Evolutionary conservation across 1,140 invertebrate species (phyloP), one percentile per base, ranked within the genome.

Genomic region (Micrasema longulum): DNA sequence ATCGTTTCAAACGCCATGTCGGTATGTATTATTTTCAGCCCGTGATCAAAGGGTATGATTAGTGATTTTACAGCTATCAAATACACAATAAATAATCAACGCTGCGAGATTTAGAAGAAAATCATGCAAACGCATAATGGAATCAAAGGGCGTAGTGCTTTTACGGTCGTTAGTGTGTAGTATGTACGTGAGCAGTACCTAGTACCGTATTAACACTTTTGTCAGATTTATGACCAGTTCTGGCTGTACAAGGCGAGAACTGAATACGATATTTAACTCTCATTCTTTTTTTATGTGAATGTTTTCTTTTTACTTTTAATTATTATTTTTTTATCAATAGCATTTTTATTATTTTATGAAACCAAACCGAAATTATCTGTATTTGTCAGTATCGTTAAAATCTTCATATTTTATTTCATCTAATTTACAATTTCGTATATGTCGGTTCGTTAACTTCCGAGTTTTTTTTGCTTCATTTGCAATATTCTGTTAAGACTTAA

Each of bases 81-180:
- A n/a, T 38, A 50, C 64, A 18, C 36, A 36, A 52, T 66, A 38
- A 52, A 38, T 31, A 52, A 38, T 22, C 36, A 38, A 66, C 48
- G 35, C 38, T 52, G 47, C 12, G 48, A 20, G 20, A 20, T 53
- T 52, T n/a, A 10, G 26, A 14, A 12, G 47, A 38, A 66, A 50
- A 66, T 66, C 64, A 63, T 63, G 20, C 38, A 22, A 43, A 45
- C 60, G 43, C 20, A 31, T 63, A 45, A 45, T 63, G 38, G 23
- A 63, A 63, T 63, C 55, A 60, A 41, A 60, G 31, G 55, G 55
- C 14, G 35, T 38, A 36, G 31, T 11, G 55, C 55, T 60, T 60
- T 36, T 60, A 41, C 11, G 55, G 35, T 7, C 14, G 35, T 20
- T 38, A 38, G 55, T 36, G 16, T 5, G 3, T 38, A 38, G 55